Conservation (phyloP, 2,113 vertebrate genomes). For the Phalacrocorax pelagicus region DNA sequence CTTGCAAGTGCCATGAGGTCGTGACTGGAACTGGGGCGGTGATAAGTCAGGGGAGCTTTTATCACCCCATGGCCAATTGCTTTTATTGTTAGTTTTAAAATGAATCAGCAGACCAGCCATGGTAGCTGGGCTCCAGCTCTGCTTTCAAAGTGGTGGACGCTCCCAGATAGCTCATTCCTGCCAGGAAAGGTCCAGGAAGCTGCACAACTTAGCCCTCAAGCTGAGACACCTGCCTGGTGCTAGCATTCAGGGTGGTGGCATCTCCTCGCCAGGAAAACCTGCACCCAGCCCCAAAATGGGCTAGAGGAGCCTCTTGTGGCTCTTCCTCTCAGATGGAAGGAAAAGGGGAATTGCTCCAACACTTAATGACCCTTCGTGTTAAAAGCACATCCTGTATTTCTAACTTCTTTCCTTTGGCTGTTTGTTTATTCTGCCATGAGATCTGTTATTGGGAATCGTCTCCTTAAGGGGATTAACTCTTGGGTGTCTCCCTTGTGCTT, state of each 20-base stretch:
- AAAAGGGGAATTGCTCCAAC: background rate
- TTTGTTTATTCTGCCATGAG: background rate
- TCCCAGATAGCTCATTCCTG: background rate
- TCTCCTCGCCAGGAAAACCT: background rate
- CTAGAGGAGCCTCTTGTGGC: background rate
- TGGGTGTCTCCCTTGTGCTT: background rate
- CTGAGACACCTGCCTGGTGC: background rate
- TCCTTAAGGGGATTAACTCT: background rate
- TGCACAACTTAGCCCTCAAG: background rate
- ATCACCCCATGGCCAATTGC: background rate
- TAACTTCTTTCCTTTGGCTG: background rate
- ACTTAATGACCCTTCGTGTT: background rate
- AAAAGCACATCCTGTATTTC: background rate
- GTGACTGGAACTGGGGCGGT: accelerated
- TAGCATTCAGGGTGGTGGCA: accelerated
- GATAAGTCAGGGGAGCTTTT: conserved; percentile 10
- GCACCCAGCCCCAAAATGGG: accelerated
- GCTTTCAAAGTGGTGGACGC: accelerated
- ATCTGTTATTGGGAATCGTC: background rate
- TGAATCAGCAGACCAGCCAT: background rate
- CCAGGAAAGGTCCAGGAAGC: background rate
- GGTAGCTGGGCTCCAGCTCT: background rate
- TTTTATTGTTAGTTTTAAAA: background rate
- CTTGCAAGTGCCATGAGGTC: background rate
- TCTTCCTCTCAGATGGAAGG: background rate